Evolutionary conservation across 1,140 invertebrate species (phyloP), one percentile per base, ranked within the genome.

Genomic region (Dendrolimus kikuchii): DNA sequence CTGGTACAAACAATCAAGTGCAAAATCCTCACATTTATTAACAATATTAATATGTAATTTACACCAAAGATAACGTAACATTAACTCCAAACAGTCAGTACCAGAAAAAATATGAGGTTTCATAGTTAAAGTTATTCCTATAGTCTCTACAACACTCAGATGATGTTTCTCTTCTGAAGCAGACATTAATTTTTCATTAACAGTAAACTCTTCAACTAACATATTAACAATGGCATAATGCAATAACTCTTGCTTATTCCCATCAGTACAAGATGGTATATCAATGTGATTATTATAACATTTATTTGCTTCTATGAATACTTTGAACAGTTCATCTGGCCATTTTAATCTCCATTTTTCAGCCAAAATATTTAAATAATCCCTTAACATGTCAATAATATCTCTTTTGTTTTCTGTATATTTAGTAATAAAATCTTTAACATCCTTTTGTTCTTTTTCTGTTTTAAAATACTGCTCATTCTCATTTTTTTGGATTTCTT

Each of bases 371-470:
- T 84, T 77, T 4, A 91, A 84, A 64, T 88, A 91, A 41, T 89
- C 89, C 43, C 89, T 90, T 6, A 94, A 71, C 49, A 93, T 86
- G 45, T 90, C 88, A 68, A 93, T 90, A 6, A 93, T 88, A 78
- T 92, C 89, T 59, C 72, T 84, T 52, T 68, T 77, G 38, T 57
- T 71, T 39, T 81, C 89, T 55, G 74, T 88, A 59, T 90, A 84
- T 71, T 89, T 82, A 40, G 78, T 85, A 66, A 94, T 90, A 64
- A 94, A 93, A 43, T 84, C 71, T 55, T 89, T 82, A 0, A 94
- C 90, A 71, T 94, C 92, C 8, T 76, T 73, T 47, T 74, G 86
- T 88, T 95, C 93, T 38, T 75, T 67, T 38, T 92, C 89, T 10
- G 90, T 89, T 10, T 89, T 90, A 82, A 94, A 94, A 78, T 94